Base-by-base conservation (phyloP, 2,113 vertebrate species). In the Nothoprocta perdicaria region DNA sequence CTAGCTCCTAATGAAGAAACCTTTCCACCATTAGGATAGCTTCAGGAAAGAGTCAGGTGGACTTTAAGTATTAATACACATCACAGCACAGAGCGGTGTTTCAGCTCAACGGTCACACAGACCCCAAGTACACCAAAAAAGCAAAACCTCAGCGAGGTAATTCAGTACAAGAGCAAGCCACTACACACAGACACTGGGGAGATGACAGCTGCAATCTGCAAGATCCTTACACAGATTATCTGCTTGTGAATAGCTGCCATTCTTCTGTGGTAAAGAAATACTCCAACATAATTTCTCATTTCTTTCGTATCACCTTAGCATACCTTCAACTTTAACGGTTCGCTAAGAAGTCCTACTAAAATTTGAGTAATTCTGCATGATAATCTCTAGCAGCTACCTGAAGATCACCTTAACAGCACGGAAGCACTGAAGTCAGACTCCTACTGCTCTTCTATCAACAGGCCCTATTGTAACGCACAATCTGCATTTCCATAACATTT, bases 41-140 rank as follows among this genome's bases (percentile, higher is more conserved):
- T 78, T 80, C 65, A 75, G 60, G 21, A 60, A 52, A 84, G 38
- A 88, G 55, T 15, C 53, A 58, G 79, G 84, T 0, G 46, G 40
- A 90, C 38, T 89, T 76, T 35, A 62, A 88, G 45, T 17, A 86
- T 45, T 81, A 87, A 90, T 53, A 50, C 95, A 94, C 85, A 91
- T 83, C 81, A 60, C 60, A 89, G 75, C 91, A 93, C 9, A 86
- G 86, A 90, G 62, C 1, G 22, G 46, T 46, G 90, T 45, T 73
- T 41, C 63, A 74, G 78, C 41, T 91, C 85, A 77, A 53, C 31
- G 81, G 92, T 69, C 71, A 69, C 66, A 80, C 1, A 82, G 77
- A 65, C 26, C 35, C 26, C 14, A 84, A n/a, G 22, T n/a, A 66
- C 84, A 80, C 58, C 3, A 16, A 33, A 76, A 69, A 53, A 61